Percentiles rank a stretch among this genome's conserved stretches.
Conservation (phyloP, 2,113 vertebrate species). For the Hipposideros armiger region DNA sequence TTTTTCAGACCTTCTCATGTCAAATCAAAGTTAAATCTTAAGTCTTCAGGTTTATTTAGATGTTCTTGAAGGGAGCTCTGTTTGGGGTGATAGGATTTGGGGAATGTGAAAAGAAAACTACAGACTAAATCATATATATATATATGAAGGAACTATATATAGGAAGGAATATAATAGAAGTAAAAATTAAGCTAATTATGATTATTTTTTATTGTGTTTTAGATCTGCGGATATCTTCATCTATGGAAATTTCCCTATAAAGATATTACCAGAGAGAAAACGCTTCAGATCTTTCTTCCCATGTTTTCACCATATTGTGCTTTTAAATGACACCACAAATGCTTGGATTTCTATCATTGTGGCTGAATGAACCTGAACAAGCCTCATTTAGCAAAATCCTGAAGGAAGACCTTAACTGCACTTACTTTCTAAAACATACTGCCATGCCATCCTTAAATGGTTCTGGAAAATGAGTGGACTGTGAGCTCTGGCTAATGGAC, state of each 20-base stretch:
- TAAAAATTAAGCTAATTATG: conserved; percentile 58
- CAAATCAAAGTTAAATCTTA: conserved; percentile 41
- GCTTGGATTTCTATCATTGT: conserved; percentile 49
- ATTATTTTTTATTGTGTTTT: conserved; percentile 63
- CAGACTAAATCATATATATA: not conserved
- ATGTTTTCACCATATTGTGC: not conserved
- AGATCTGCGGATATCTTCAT: conserved; percentile 27
- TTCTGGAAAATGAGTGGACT: not conserved
- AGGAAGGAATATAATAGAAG: not conserved
- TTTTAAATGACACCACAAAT: not conserved
- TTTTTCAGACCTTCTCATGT: conserved; percentile 16
- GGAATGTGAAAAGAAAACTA: not conserved
- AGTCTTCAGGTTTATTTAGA: not conserved
- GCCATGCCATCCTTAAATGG: not conserved
- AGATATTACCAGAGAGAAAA: conserved; percentile 7
- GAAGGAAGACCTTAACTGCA: not conserved
- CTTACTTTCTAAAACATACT: not conserved
- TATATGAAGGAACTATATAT: no score
- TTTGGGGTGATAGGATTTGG: conserved; percentile 25
- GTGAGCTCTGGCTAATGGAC: not conserved
- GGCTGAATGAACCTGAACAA: not conserved
- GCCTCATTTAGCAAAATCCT: not conserved
- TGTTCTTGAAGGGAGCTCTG: not conserved
- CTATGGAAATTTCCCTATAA: conserved; percentile 36
- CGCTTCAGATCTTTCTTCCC: conserved; percentile 6